Evolutionary conservation across 2,797 vertebrate genomes (phyloP), one percentile per base, ranked within the genome.

Genomic region (Eospalax fontanierii): DNA sequence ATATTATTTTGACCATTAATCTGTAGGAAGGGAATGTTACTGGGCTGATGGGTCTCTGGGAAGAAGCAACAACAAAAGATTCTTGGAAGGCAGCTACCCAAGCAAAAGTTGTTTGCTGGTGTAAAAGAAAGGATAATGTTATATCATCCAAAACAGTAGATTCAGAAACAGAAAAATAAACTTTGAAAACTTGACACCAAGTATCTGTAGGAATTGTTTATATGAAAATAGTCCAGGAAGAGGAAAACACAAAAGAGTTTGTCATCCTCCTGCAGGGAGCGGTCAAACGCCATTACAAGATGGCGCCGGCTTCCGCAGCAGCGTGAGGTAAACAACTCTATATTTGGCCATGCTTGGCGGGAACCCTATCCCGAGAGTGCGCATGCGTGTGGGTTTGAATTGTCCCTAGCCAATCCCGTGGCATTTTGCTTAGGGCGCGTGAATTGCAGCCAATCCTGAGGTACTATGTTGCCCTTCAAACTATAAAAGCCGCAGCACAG

Each of bases 91-190:
- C 54, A 83, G 80, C 18, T 38, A 86, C 33, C 19, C 11, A 63
- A 11, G 22, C 26, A 82, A 11, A 86, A 79, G 24, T 28, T 80
- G 68, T 85, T 70, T 74, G 33, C 12, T 95, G 35, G 40, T 54
- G 19, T 68, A 81, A 88, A 43, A 9, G 28, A 86, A 95, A 79
- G 59, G 8, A 7, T 14, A 33, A 75, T 46, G 6, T 15, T 95
- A 85, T 90, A 63, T 50, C 82, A 75, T 35, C 43, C 18, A 40
- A 5, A 91, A 91, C 11, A 61, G 57, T 66, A 65, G 26, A 88
- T 68, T 87, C 21, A 94, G 68, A 92, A 93, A 73, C 54, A 46
- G 22, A 85, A 89, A 94, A 78, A 33, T 46, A 92, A 93, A 75
- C 28, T 65, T 89, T 84, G 6, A 81, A 84, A 75, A 86, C 40